A percentile compares a stretch with the other conserved stretches of the same genome.
phyloP scores from a whole-genome alignment of 2,888 invertebrate species.

The Tupiocoris notatus region DNA sequence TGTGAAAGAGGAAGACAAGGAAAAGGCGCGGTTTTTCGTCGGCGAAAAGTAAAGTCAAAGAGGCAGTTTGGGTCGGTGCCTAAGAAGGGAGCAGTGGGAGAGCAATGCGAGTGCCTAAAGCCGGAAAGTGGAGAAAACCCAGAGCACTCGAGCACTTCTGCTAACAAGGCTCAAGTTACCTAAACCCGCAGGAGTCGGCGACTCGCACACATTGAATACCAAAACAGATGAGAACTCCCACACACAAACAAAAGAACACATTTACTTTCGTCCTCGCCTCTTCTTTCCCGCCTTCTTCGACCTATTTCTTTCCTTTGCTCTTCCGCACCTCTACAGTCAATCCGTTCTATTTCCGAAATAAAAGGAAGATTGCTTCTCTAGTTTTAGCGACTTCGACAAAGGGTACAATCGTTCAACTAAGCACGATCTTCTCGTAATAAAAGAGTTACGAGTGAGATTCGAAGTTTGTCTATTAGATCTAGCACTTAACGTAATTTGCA shows the following conservation, averaged over 20 bases:
- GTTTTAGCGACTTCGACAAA: too few relatives aligned
- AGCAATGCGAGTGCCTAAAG: background rate
- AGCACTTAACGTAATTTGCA: too few relatives aligned
- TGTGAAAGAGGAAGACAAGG: background rate
- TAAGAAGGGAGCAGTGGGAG: background rate
- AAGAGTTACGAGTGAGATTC: too few relatives aligned
- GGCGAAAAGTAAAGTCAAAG: background rate
- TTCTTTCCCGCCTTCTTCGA: background rate
- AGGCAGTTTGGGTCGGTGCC: background rate
- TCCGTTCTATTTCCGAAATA: background rate
- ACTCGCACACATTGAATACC: slow-evolving; percentile 4
- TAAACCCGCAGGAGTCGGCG: background rate
- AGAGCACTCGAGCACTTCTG: slow-evolving; percentile 22
- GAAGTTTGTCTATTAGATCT: too few relatives aligned
- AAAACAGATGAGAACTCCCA: slow-evolving; percentile 2
- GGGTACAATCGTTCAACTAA: too few relatives aligned
- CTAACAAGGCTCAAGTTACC: slow-evolving; percentile 42
- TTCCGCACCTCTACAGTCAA: background rate
- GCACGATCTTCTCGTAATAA: too few relatives aligned
- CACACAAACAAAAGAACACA: background rate
- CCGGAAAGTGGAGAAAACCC: background rate
- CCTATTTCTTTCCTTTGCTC: background rate
- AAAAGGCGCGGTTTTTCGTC: background rate
- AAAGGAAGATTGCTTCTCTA: too few relatives aligned
- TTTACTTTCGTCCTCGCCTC: background rate